A percentile compares a stretch with the other conserved stretches of the same genome.
These are phyloP conservation scores for Drosophila pseudotakahashii DNA, from an alignment of 2,888 invertebrate genomes.

Conservation along the genomic window DNA sequence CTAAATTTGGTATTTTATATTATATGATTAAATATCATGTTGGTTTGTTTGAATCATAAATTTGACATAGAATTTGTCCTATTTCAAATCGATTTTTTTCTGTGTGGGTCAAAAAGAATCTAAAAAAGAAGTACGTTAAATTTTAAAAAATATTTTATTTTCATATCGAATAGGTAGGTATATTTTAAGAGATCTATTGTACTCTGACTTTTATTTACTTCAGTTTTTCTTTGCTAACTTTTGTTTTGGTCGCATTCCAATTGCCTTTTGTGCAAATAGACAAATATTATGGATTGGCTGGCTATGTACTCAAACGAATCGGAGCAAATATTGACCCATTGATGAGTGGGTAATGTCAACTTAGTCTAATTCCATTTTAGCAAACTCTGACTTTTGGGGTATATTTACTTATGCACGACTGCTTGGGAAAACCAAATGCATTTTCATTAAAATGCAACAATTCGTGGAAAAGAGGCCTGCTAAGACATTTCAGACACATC, in stretches of 20 bases:
- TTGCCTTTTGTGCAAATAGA: conserved; percentile 13
- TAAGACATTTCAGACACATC: conserved; percentile 49
- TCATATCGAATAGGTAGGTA: too few species aligned
- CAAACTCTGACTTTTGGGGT: conserved; percentile 24
- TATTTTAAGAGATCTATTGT: too few species aligned
- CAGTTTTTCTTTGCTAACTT: conserved; percentile 13
- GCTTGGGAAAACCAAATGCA: conserved; percentile 36
- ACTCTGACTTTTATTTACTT: background rate
- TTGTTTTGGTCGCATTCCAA: conserved; percentile 35
- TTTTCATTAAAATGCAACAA: conserved; percentile 31
- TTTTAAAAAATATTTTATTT: too few species aligned
- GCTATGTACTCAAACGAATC: conserved; percentile 15
- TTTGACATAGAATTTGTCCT: too few species aligned
- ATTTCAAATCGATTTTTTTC: too few species aligned
- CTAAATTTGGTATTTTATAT: too few species aligned
- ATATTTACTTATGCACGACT: conserved; percentile 28
- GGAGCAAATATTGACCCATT: conserved; percentile 44
- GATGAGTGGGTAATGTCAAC: conserved; percentile 49
- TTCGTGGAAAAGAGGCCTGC: conserved; percentile 30
- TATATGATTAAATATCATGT: too few species aligned
- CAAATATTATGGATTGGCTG: conserved; percentile 51
- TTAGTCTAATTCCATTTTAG: conserved; percentile 22
- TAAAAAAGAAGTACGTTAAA: too few species aligned
- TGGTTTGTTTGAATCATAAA: too few species aligned
- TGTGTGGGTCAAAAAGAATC: too few species aligned